Base-by-base conservation (phyloP, 1,140 invertebrate species). In the Tetraneura akinire region DNA sequence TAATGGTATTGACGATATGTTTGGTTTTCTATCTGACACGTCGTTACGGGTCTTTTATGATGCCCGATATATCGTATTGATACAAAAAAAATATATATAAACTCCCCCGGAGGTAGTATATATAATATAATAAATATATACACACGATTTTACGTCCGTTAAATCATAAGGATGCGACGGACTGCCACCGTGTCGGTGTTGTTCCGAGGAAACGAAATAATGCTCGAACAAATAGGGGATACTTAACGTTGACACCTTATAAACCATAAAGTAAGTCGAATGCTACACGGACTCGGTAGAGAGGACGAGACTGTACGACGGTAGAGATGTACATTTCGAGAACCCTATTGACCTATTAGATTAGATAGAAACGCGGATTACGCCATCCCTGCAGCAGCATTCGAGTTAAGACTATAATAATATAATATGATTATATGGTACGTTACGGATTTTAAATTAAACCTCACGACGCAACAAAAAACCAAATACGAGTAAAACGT, bases 261-360 rank as follows among this genome's bases (percentile, higher is more conserved):
- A 37, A 37, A 4, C 3, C 32, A 37, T 37, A 37, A 42, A 42
- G 37, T 9, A 66, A 64, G 29, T 45, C 18, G 64, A 66, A 66
- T 23, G 4, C 37, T 1, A 2, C 4, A 14, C 1, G 51, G 51
- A n/a, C n/a, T n/a, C n/a, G n/a, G n/a, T n/a, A n/a, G 45, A 47
- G 10, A 47, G 13, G 4, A 47, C 51, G 51, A 6, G 16, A 53
- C 10, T n/a, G 32, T 14, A 53, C 45, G n/a, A 62, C 32, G 37
- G 42, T 18, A 42, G 8, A 66, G 18, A 37, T 14, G 8, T 18
- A 37, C 32, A 37, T 53, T 10, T n/a, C n/a, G 1, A 42, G 64
- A n/a, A n/a, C 32, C 64, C 32, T 66, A 45, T 66, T 66, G 64
- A 45, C 64, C 64, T 66, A 42, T 66, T 42, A 62, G 32, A 42